Conservation (phyloP, 2,888 invertebrate genomes). For the Deroplatys truncata region DNA sequence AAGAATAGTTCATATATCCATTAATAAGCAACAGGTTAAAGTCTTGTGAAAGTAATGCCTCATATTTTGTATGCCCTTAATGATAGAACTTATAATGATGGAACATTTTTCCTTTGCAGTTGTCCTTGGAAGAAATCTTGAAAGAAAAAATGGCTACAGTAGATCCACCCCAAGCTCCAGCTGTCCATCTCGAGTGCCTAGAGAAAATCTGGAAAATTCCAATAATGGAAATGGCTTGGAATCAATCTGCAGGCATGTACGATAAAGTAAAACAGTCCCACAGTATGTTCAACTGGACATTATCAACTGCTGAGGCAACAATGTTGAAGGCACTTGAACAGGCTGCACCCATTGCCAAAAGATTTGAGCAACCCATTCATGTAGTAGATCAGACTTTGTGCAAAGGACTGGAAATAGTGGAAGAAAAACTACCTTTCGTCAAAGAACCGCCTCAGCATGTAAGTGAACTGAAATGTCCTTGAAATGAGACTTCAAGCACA, state of each 20-base stretch:
- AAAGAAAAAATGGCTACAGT: neutral
- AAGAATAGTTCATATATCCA: no score
- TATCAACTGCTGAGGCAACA: constrained; percentile 60
- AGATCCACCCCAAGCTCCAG: neutral
- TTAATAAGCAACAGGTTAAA: no score
- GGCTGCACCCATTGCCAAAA: constrained; percentile 49
- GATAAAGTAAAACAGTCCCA: constrained; percentile 56
- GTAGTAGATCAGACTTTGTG: constrained; percentile 64
- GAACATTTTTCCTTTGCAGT: no score
- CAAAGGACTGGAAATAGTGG: constrained; percentile 60
- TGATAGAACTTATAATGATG: no score
- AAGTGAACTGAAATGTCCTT: constrained; percentile 27
- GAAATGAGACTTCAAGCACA: no score
- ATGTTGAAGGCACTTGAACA: constrained; percentile 50
- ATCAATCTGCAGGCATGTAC: constrained; percentile 54
- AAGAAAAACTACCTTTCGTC: constrained; percentile 62
- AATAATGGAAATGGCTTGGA: constrained; percentile 53
- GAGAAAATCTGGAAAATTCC: constrained; percentile 44
- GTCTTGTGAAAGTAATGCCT: no score
- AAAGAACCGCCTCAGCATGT: constrained; percentile 62
- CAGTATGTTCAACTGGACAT: constrained; percentile 63
- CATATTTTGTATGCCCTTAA: no score
- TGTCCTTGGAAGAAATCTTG: neutral
- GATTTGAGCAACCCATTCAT: constrained; percentile 52
- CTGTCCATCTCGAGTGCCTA: constrained; percentile 27